Base-by-base conservation (phyloP, 1,140 invertebrate genomes). In the Hesperophylax magnus region DNA sequence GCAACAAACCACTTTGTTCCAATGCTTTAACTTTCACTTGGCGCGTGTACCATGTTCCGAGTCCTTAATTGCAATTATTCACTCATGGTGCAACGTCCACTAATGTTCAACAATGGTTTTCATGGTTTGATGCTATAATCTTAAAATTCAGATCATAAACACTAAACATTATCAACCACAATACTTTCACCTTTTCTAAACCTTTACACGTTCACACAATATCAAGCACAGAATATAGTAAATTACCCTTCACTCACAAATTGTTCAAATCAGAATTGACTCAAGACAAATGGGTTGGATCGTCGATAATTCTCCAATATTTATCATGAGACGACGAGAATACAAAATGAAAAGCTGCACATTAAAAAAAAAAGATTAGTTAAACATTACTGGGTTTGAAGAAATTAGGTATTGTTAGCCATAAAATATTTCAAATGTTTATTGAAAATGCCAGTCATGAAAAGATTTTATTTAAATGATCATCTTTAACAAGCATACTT, bases 131-230 rank as follows among this genome's bases (percentile, higher is more conserved):
- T 67, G 63, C 27, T 17, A 17, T 67, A 27, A 17, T 17, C n/a
- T 34, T 31, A 47, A 47, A 67, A 31, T 34, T 67, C 63, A 67
- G 63, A 67, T 67, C 63, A 67, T 34, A 22, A 67, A 27, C 63
- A 67, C 63, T 67, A 31, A 67, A 27, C 63, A 67, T 67, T 67
- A 67, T 34, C 63, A 67, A 67, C 27, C 63, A 67, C 63, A 67
- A 67, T 22, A 47, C 11, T 14, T 47, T 47, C 39, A 47, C 39
- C 11, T 2, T 14, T 47, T 47, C 39, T 47, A 47, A 47, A 67
- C 63, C 31, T 34, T 67, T 34, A 39, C 27, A 34, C 63, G 24
- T 67, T 67, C 27, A 67, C 31, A 27, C 63, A 34, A 67, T 39
- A 31, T 15, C 63, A 67, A 61, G 58, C 58, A 11, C 58, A 24